These are phyloP conservation scores for Micromys minutus DNA, from an alignment of 2,113 vertebrate genomes.

Conservation along the genomic window DNA sequence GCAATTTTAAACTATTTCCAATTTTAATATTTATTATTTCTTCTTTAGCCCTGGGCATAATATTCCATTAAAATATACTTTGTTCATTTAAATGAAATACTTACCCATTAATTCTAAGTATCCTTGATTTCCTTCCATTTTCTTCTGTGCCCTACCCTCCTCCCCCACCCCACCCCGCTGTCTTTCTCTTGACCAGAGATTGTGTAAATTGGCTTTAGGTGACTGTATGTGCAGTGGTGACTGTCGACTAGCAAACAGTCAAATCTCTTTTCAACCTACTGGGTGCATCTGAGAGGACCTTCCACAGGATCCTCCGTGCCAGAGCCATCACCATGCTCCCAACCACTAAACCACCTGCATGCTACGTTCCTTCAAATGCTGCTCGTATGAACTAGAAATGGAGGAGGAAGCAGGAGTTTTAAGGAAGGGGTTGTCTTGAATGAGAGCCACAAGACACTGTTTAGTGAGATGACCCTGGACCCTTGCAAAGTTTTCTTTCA, in stretches of 20 bases:
- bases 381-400: neutral
- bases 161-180: too few relatives aligned
- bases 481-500: neutral
- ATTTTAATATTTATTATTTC: slow-evolving; percentile 27
- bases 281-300: too few relatives aligned
- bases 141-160: neutral
- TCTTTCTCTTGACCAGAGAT: neutral
- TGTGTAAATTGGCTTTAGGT: neutral
- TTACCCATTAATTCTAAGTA: slow-evolving; percentile 7
- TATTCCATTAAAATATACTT: neutral
- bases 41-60: neutral
- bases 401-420: neutral
- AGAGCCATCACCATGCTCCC: neutral
- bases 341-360: neutral
- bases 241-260: neutral
- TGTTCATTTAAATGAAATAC: slow-evolving; percentile 41
- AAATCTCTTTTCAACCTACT: slow-evolving; percentile 1
- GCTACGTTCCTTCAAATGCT: neutral
- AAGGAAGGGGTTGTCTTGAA: neutral
- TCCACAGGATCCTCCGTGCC: neutral
- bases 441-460: neutral
- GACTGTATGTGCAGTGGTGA: neutral
- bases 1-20: slow-evolving; percentile 3
- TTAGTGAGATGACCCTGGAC: neutral
- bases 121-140: slow-evolving; percentile 12